A percentile compares a stretch with the other conserved stretches of the same genome.
These are phyloP conservation scores for Motacilla tschutschensis DNA, from an alignment of 2,113 vertebrate genomes.

Conservation along the genomic window DNA sequence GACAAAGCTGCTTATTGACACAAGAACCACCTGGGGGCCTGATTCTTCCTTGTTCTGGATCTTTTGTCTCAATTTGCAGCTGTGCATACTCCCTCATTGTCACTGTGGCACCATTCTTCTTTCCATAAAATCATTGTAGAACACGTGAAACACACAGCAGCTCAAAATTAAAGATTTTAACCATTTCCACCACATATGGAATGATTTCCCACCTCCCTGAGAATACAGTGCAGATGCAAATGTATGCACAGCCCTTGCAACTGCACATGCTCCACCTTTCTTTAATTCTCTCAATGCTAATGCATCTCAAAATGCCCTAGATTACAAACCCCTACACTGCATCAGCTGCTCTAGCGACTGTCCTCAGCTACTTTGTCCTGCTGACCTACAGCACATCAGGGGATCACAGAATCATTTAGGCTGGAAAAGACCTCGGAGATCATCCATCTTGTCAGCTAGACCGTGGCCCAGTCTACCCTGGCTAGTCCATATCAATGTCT, in stretches of 20 bases:
- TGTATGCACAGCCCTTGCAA: background rate
- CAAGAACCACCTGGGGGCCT: background rate
- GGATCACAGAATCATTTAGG: background rate
- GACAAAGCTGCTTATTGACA: background rate
- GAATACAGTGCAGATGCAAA: background rate
- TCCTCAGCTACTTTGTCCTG: background rate
- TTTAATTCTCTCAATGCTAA: background rate
- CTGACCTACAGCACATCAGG: background rate
- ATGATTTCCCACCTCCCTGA: background rate
- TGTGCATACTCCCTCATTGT: accelerated
- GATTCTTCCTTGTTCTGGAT: background rate
- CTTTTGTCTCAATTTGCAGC: background rate
- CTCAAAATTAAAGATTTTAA: background rate
- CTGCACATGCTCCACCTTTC: background rate
- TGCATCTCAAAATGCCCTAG: background rate
- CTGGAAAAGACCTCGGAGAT: background rate
- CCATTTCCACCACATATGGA: background rate
- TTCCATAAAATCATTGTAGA: background rate
- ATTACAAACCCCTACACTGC: background rate
- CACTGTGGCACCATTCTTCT: background rate
- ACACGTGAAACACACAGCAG: background rate
- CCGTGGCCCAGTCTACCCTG: background rate
- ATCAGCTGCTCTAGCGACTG: background rate
- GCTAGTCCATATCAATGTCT: background rate
- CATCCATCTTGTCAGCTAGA: background rate